Conservation (phyloP, 2,888 invertebrate species). For the Nomada ferruginata region DNA sequence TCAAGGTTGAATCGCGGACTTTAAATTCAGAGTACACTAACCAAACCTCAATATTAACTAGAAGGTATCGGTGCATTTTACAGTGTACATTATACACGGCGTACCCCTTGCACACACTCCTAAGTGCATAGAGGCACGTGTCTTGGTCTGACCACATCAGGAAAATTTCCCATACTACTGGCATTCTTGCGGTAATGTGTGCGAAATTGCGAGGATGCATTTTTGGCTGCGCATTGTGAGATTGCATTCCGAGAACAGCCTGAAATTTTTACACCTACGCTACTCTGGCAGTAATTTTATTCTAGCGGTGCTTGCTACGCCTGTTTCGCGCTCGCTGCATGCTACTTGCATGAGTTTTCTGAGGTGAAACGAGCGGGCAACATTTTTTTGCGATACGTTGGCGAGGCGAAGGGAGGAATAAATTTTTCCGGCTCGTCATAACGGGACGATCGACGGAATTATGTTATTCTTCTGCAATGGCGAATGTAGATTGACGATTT, state of each 20-base stretch:
- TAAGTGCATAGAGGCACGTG: conserved; percentile 68
- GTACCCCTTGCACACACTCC: background rate
- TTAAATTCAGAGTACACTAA: conserved; percentile 47
- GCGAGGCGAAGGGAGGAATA: background rate
- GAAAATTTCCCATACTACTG: conserved; percentile 42
- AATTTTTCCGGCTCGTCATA: background rate
- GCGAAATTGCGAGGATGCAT: conserved; percentile 78
- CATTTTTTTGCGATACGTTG: background rate
- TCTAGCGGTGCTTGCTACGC: conserved; percentile 23
- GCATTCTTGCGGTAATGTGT: conserved; percentile 77
- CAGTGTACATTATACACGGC: conserved; percentile 61
- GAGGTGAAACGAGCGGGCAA: conserved; percentile 21
- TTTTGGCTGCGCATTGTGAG: conserved; percentile 76
- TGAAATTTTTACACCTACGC: conserved; percentile 69
- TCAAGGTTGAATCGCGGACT: background rate
- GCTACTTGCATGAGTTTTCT: conserved; percentile 50
- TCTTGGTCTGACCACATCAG: conserved; percentile 54
- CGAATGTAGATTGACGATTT: background rate
- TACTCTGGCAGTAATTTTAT: conserved; percentile 61
- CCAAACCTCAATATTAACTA: conserved; percentile 59
- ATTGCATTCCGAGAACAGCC: conserved; percentile 75
- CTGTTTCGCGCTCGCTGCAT: background rate
- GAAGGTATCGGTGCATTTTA: conserved; percentile 64
- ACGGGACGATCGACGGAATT: background rate
- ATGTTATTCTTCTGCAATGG: background rate